phyloP scores from a whole-genome alignment of 2,797 vertebrate genomes.

The Protosalanx chinensis region DNA sequence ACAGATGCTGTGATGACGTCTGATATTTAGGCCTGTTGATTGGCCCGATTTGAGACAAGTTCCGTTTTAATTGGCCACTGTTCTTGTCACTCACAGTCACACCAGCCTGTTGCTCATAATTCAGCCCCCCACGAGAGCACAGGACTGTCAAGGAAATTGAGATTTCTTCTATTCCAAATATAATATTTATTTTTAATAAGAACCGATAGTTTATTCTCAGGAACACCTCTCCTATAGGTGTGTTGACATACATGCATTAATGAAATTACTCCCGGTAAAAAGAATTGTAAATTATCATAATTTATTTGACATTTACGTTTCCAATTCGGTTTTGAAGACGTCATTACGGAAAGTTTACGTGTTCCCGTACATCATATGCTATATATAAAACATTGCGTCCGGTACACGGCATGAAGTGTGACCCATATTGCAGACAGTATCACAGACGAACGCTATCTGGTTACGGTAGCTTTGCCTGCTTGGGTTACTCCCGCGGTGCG shows the following conservation, averaged over 20 bases:
- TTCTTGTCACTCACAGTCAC: conserved; percentile 26
- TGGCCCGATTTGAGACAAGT: conserved; percentile 3
- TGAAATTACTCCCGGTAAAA: no score
- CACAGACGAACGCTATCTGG: conserved; percentile 9
- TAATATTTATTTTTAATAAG: conserved; percentile 25
- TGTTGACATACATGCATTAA: background rate
- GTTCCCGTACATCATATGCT: no score
- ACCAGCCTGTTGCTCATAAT: background rate
- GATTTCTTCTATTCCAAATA: conserved; percentile 5
- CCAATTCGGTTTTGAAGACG: no score
- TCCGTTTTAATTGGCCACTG: conserved; percentile 8
- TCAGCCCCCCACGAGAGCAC: background rate
- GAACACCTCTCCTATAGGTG: background rate
- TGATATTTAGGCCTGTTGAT: conserved; percentile 16
- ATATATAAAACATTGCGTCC: no score
- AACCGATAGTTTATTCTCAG: background rate
- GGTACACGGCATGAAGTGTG: background rate
- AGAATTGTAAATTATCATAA: no score
- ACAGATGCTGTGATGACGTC: conserved; percentile 29
- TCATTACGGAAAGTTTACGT: no score
- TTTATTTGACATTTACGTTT: no score
- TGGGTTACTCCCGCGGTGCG: background rate
- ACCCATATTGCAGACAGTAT: conserved; percentile 1
- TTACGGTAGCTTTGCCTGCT: background rate
- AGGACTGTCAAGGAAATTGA: conserved; percentile 1